A percentile compares a stretch with the other conserved stretches of the same genome.
phyloP scores from a whole-genome alignment of 2,888 invertebrate species.

The Antitype chi region DNA sequence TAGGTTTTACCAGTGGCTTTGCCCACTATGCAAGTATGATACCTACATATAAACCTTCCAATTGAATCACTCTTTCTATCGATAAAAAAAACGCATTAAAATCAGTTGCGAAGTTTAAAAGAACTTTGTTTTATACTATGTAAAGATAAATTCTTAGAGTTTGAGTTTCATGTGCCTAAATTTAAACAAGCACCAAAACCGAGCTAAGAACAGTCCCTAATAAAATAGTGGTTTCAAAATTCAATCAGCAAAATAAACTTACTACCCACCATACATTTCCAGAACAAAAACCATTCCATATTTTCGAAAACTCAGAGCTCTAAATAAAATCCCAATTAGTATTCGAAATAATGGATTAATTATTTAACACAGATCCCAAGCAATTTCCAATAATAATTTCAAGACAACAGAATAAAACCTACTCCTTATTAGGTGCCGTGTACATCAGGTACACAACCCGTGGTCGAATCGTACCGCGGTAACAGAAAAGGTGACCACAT shows the following conservation, averaged over 20 bases:
- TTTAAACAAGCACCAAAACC: neutral
- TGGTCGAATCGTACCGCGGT: slow-evolving; percentile 66
- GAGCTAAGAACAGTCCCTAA: neutral
- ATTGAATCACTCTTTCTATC: too few species aligned
- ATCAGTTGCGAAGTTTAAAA: too few species aligned
- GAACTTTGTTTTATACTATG: too few species aligned
- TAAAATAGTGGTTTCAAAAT: slow-evolving; percentile 10
- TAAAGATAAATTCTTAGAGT: too few species aligned
- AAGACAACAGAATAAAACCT: slow-evolving; percentile 1
- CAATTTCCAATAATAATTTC: slow-evolving; percentile 7
- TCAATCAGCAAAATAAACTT: slow-evolving; percentile 25
- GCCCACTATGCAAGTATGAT: too few species aligned
- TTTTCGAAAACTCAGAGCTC: neutral
- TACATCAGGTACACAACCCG: slow-evolving; percentile 61
- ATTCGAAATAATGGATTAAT: neutral
- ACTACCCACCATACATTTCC: neutral
- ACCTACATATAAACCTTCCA: too few species aligned
- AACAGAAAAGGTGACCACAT: slow-evolving; percentile 84
- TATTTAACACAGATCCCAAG: slow-evolving; percentile 4
- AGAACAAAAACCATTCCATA: slow-evolving; percentile 39
- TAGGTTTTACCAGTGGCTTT: too few species aligned
- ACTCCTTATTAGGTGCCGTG: slow-evolving; percentile 39
- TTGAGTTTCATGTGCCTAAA: too few species aligned
- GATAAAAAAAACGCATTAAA: too few species aligned
- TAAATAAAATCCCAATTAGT: slow-evolving; percentile 25